A percentile compares a stretch with the other conserved stretches of the same genome.
These are phyloP conservation scores for Torymus tubicola DNA, from an alignment of 2,888 invertebrate genomes.

Conservation along the genomic window DNA sequence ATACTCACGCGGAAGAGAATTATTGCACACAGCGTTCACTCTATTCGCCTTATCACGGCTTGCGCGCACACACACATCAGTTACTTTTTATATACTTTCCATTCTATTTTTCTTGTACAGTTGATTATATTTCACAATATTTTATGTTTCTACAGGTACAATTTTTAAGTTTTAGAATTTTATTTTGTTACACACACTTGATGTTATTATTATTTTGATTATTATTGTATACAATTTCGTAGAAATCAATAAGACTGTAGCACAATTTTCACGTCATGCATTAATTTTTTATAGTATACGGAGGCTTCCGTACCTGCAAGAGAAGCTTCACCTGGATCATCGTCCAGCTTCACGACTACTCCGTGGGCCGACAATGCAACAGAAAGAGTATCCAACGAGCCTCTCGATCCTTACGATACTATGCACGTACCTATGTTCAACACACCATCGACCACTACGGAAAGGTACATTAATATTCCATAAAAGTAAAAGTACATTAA, in stretches of 20 bases:
- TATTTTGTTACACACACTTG: slow-evolving; percentile 22
- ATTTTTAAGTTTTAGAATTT: slow-evolving; percentile 28
- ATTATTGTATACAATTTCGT: too few species aligned
- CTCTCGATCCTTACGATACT: slow-evolving; percentile 37
- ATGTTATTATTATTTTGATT: neutral
- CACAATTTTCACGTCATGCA: too few species aligned
- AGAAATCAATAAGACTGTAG: too few species aligned
- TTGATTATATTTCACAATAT: slow-evolving; percentile 19
- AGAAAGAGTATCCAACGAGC: slow-evolving; percentile 9
- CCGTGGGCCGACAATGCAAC: slow-evolving; percentile 32
- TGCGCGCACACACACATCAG: slow-evolving; percentile 17
- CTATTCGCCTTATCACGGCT: slow-evolving; percentile 40
- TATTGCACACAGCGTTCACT: slow-evolving; percentile 32
- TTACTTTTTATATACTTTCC: slow-evolving; percentile 29
- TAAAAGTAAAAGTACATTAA: too few species aligned
- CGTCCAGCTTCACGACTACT: neutral
- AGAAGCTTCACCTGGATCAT: slow-evolving; percentile 53
- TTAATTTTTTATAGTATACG: slow-evolving; percentile 31
- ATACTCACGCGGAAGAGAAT: slow-evolving; percentile 32
- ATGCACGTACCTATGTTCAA: slow-evolving; percentile 27
- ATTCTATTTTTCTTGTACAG: slow-evolving; percentile 32
- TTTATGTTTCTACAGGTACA: slow-evolving; percentile 43
- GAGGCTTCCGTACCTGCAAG: slow-evolving; percentile 55
- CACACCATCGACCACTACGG: slow-evolving; percentile 13
- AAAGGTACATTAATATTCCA: slow-evolving; percentile 21